These are phyloP conservation scores for Antheraea pernyi DNA, from an alignment of 1,140 invertebrate genomes.

Conservation along the genomic window DNA sequence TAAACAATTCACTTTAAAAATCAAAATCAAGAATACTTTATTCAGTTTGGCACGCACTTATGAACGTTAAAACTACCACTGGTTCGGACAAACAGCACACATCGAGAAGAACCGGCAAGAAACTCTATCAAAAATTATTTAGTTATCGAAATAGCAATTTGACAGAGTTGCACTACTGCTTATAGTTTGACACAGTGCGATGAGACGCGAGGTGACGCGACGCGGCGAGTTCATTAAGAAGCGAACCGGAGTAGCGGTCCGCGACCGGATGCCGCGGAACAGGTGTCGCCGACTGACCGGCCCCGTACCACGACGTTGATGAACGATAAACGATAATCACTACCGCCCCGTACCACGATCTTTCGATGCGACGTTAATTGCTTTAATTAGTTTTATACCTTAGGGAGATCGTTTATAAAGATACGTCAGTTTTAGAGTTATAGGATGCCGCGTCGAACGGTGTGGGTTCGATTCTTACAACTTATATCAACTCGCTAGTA, in stretches of 20 bases:
- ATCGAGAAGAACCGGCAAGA: no score
- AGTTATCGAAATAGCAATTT: background rate
- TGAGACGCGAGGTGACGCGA: background rate
- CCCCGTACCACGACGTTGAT: constrained; percentile 25
- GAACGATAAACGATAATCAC: constrained; percentile 14
- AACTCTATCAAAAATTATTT: no score
- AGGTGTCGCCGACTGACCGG: constrained; percentile 52
- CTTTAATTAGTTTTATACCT: background rate
- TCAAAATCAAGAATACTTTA: no score
- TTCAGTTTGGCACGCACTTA: no score
- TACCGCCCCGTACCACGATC: constrained; percentile 5
- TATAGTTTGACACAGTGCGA: background rate
- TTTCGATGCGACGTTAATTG: background rate
- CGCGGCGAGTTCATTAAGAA: constrained; percentile 40
- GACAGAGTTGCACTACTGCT: background rate
- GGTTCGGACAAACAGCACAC: no score
- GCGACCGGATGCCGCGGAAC: constrained; percentile 51
- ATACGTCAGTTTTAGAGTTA: background rate
- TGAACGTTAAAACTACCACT: no score
- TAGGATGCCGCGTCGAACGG: no score
- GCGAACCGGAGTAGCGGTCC: constrained; percentile 25
- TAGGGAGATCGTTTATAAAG: background rate
- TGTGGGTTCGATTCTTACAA: no score
- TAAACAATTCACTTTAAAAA: no score
- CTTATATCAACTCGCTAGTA: no score